Percentiles rank a stretch among this genome's conserved stretches.
Evolutionary conservation across 2,113 vertebrate genomes (phyloP).

Genomic region (Ceuthmochares aereus): DNA sequence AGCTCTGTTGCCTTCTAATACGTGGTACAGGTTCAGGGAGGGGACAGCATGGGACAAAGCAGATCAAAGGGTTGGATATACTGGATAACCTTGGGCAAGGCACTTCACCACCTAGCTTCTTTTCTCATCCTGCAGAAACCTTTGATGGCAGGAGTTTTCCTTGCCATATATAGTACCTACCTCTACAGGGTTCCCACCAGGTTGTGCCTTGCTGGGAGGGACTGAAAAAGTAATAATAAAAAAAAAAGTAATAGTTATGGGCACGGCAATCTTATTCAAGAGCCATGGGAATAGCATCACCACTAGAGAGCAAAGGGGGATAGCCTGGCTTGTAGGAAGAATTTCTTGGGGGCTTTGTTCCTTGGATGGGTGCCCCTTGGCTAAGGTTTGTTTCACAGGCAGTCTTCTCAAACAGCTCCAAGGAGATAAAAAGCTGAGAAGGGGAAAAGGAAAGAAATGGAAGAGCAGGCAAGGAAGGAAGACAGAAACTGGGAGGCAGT

Average conservation of each 20-base stretch:
- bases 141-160: neutral
- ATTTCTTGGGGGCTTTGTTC: neutral
- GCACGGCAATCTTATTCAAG: neutral
- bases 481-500: neutral
- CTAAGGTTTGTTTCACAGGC: neutral
- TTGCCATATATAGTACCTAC: neutral
- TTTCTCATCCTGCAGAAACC: neutral
- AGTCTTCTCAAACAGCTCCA: neutral
- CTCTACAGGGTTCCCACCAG: neutral
- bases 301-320: neutral
- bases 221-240: too few relatives aligned
- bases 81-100: neutral
- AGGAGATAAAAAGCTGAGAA: neutral
- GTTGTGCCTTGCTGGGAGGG: neutral
- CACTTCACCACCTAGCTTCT: neutral
- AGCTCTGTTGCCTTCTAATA: fast-evolving
- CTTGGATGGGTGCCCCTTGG: neutral
- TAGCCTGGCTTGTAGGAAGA: neutral
- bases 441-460: neutral
- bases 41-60: neutral
- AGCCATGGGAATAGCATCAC: neutral
- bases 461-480: neutral
- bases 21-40: neutral
- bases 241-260: neutral
- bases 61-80: neutral